Evolutionary conservation across 2,888 invertebrate genomes (phyloP).

Genomic region (Lottia gigantea): DNA sequence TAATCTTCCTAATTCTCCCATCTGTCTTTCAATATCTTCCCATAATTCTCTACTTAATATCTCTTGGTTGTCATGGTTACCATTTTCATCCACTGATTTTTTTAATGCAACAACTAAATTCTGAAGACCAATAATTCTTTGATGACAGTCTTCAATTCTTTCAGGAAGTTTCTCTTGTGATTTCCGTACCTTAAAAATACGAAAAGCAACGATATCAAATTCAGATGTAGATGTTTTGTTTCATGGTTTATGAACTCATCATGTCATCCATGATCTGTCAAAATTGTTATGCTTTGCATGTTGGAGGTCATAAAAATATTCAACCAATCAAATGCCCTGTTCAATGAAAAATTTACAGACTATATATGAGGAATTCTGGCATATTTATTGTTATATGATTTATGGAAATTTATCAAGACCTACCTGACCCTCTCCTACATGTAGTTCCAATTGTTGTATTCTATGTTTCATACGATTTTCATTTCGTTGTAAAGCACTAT

Average conservation of each 20-base stretch:
- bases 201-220: not conserved
- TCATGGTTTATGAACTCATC: too few relatives aligned
- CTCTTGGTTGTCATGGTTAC: conserved; percentile 28
- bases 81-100: conserved; percentile 25
- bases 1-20: conserved; percentile 45
- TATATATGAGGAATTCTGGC: too few relatives aligned
- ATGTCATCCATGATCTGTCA: too few relatives aligned
- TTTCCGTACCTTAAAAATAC: not conserved
- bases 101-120: conserved; percentile 45
- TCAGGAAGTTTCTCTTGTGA: conserved; percentile 44
- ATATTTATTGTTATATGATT: too few relatives aligned
- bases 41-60: conserved; percentile 41
- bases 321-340: too few relatives aligned
- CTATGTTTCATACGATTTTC: conserved; percentile 51
- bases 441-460: conserved; percentile 49
- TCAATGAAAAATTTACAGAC: too few relatives aligned
- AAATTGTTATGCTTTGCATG: too few relatives aligned
- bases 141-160: conserved; percentile 56
- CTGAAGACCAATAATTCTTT: conserved; percentile 48
- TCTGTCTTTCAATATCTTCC: conserved; percentile 48
- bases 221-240: not conserved
- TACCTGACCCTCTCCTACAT: conserved; percentile 36
- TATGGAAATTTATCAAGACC: not conserved
- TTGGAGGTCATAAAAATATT: too few relatives aligned
- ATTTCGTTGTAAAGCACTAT: conserved; percentile 50